Conservation (phyloP, 2,888 invertebrate genomes). For the Busseola fusca region DNA sequence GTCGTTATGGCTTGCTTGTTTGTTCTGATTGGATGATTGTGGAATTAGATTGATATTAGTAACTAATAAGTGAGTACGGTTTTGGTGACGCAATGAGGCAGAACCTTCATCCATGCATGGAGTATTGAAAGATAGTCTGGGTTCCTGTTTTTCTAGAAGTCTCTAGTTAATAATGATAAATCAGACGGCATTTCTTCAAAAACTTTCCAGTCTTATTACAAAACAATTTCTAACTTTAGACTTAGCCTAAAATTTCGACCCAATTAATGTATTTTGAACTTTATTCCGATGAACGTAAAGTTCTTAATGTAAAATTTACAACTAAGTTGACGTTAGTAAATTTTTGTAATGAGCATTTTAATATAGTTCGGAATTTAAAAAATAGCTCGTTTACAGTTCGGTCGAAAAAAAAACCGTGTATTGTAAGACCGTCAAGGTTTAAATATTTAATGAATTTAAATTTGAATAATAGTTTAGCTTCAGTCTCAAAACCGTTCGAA, state of each 20-base stretch:
- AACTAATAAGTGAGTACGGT: neutral
- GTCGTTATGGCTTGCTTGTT: constrained; percentile 31
- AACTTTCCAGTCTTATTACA: neutral
- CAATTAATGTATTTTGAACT: no score
- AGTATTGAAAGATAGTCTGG: neutral
- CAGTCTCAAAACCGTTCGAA: neutral
- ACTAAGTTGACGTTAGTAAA: no score
- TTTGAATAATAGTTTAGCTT: neutral
- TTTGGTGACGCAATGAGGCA: neutral
- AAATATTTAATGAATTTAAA: neutral
- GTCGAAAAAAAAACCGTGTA: no score
- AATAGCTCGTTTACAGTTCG: no score
- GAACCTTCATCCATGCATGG: neutral
- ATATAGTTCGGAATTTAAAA: no score
- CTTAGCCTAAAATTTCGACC: neutral
- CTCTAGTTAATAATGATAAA: neutral
- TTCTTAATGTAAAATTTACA: no score
- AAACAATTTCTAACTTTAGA: neutral
- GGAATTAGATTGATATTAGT: constrained; percentile 1
- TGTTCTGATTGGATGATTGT: constrained; percentile 19
- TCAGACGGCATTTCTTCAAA: neutral
- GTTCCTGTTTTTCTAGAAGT: neutral
- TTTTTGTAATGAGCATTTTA: no score
- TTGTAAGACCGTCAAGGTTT: neutral
- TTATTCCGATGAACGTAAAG: no score